A percentile compares a stretch with the other conserved stretches of the same genome.
Evolutionary conservation across 2,888 invertebrate species (phyloP).

Genomic region (Scelioninae gen. 2): DNA sequence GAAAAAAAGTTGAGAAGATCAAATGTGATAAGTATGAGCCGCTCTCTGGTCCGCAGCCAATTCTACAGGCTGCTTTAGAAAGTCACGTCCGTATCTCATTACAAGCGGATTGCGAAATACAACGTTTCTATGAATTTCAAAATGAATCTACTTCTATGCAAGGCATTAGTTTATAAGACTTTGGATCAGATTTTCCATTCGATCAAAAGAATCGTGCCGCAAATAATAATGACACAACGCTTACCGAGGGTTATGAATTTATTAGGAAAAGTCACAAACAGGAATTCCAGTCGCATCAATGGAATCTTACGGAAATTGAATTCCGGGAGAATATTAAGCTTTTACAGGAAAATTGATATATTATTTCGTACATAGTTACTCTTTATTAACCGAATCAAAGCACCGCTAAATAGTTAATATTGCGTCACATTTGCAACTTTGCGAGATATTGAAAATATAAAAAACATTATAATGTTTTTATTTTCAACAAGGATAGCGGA

Average conservation of each 20-base stretch:
- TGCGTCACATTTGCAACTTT: too few species aligned
- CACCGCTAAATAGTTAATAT: too few species aligned
- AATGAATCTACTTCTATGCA: conserved; percentile 39
- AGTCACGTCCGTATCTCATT: conserved; percentile 55
- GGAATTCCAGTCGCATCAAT: conserved; percentile 30
- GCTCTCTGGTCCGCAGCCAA: conserved; percentile 39
- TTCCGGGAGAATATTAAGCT: conserved; percentile 15
- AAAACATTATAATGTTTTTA: too few species aligned
- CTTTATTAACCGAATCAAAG: conserved; percentile 11
- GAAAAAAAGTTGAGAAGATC: conserved; percentile 32
- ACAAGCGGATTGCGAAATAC: conserved; percentile 42
- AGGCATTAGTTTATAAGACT: conserved; percentile 35
- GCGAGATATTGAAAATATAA: too few species aligned
- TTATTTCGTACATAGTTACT: conserved; percentile 8
- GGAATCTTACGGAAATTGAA: conserved; percentile 32
- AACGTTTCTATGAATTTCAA: conserved; percentile 46
- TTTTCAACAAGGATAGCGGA: too few species aligned
- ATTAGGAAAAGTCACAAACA: conserved; percentile 31
- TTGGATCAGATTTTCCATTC: conserved; percentile 34
- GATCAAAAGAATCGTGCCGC: conserved; percentile 32
- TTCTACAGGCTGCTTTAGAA: conserved; percentile 35
- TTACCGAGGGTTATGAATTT: conserved; percentile 37
- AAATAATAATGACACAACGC: conserved; percentile 41
- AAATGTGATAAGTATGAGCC: conserved; percentile 40
- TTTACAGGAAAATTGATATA: conserved; percentile 21